These are phyloP conservation scores for Neolamprologus sp. DNA, from an alignment of 2,113 vertebrate genomes.

Conservation along the genomic window DNA sequence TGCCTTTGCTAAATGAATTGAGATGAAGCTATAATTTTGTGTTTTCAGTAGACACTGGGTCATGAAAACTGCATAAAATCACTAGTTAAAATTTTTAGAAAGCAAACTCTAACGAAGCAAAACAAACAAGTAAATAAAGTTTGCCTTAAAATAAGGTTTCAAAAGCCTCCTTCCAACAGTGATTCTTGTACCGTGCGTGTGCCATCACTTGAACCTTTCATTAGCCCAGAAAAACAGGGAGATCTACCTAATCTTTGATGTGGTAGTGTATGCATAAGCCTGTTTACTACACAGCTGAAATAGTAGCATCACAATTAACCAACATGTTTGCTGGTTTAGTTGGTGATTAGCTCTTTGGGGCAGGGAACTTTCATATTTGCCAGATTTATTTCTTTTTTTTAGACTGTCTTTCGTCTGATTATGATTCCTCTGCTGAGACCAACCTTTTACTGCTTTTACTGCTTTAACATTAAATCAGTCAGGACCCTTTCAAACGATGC, in stretches of 20 bases:
- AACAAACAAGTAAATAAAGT: neutral
- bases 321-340: no score
- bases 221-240: neutral
- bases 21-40: neutral
- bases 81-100: fast-evolving
- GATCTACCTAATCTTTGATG: neutral
- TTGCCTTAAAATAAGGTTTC: neutral
- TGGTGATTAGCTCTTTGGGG: no score
- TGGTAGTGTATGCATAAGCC: neutral
- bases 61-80: fast-evolving
- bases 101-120: fast-evolving
- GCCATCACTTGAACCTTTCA: neutral
- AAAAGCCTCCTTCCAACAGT: neutral
- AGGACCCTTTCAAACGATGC: no score
- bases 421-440: no score
- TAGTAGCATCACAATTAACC: no score
- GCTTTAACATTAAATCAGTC: no score
- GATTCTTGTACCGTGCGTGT: neutral
- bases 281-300: neutral
- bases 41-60: neutral
- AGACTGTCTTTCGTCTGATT: no score
- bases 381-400: no score
- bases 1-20: neutral
- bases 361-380: no score
- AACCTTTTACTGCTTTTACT: no score